Percentiles rank a stretch among this genome's conserved stretches.
Evolutionary conservation across 1,140 invertebrate species (phyloP).

Genomic region (Lordiphosa clarofinis): DNA sequence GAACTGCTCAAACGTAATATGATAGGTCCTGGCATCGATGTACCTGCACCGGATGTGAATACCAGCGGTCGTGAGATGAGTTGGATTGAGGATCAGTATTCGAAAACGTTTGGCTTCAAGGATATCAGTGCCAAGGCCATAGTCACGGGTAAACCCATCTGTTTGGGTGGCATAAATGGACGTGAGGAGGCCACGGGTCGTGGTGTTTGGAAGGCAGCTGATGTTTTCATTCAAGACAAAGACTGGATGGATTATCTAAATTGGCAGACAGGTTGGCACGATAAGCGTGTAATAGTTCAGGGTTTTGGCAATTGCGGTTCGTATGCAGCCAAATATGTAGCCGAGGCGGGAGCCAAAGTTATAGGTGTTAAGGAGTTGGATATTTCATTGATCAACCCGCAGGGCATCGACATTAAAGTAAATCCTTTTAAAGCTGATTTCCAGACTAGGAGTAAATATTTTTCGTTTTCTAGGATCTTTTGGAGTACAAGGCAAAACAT

Average conservation of each 20-base stretch:
- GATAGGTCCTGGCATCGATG: conserved; percentile 90
- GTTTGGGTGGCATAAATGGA: conserved; percentile 88
- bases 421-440: no score
- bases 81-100: conserved; percentile 92
- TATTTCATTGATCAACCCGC: conserved; percentile 85
- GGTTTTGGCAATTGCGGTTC: conserved; percentile 94
- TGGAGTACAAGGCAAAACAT: conserved; percentile 70
- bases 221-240: conserved; percentile 89
- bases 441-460: no score
- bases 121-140: conserved; percentile 92
- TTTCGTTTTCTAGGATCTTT: conserved; percentile 33
- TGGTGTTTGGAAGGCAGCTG: conserved; percentile 90
- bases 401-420: conserved; percentile 90
- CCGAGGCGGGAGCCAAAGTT: conserved; percentile 88
- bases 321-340: conserved; percentile 88
- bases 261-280: conserved; percentile 85
- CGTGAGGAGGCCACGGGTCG: conserved; percentile 93
- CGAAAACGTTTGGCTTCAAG: conserved; percentile 87
- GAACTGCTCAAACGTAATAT: conserved; percentile 94
- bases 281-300: conserved; percentile 94
- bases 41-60: conserved; percentile 92
- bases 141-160: conserved; percentile 93
- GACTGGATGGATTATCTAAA: conserved; percentile 89
- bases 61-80: conserved; percentile 91
- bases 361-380: conserved; percentile 90